phyloP scores from a whole-genome alignment of 2,888 invertebrate genomes.

The Opisthograptis luteolata region DNA sequence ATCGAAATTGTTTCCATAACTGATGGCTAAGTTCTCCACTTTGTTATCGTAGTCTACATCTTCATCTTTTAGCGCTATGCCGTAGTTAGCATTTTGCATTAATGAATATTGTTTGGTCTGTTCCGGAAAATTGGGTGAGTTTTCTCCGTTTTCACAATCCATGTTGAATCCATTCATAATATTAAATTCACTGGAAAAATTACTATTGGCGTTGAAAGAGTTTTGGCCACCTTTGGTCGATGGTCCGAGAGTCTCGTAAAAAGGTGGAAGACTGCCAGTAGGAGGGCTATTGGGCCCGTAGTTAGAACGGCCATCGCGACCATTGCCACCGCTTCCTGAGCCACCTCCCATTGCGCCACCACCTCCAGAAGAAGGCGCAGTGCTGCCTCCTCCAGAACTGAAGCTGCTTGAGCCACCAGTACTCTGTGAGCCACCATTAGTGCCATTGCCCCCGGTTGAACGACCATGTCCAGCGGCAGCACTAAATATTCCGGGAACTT shows the following conservation, averaged over 20 bases:
- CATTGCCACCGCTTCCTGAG: constrained; percentile 90
- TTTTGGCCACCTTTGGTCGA: constrained; percentile 90
- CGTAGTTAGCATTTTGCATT: constrained; percentile 92
- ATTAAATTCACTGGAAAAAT: constrained; percentile 87
- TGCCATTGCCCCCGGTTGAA: constrained; percentile 84
- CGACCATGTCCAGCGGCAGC: constrained; percentile 93
- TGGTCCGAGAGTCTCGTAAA: constrained; percentile 90
- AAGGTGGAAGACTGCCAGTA: constrained; percentile 94
- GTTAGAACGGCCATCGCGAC: constrained; percentile 92
- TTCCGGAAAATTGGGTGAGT: constrained; percentile 75
- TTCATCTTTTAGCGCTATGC: constrained; percentile 91
- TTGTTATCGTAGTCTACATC: constrained; percentile 91
- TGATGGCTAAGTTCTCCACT: constrained; percentile 87
- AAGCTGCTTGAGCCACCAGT: constrained; percentile 79
- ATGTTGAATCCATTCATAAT: constrained; percentile 89
- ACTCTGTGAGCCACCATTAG: constrained; percentile 80
- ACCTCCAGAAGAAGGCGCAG: constrained; percentile 85
- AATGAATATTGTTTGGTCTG: constrained; percentile 90
- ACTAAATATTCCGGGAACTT: constrained; percentile 87
- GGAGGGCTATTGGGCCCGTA: constrained; percentile 95
- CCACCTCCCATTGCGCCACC: constrained; percentile 87
- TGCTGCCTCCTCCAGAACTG: constrained; percentile 81
- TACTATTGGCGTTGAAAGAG: constrained; percentile 87
- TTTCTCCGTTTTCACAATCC: constrained; percentile 90
- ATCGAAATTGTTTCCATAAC: constrained; percentile 87